Conservation (phyloP, 2,113 vertebrate species). For the Collichthys lucidus region DNA sequence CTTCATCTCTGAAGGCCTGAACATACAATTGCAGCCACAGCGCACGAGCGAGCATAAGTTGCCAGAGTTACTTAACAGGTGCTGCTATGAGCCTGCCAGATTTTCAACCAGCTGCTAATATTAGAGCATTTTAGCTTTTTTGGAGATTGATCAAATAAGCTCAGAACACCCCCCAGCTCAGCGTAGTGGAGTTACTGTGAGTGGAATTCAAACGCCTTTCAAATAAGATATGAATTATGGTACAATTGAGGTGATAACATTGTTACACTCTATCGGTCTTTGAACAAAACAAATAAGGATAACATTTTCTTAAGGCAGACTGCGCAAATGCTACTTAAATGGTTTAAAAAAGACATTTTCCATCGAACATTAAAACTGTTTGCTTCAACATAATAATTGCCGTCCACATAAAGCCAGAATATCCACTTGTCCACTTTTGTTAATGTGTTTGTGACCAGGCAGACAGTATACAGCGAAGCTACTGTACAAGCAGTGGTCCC, state of each 20-base stretch:
- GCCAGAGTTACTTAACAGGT: slow-evolving; percentile 78
- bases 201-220: slow-evolving; percentile 40
- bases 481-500: slow-evolving; percentile 40
- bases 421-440: slow-evolving; percentile 13
- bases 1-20: slow-evolving; percentile 75
- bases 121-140: slow-evolving; percentile 70
- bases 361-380: slow-evolving; percentile 6
- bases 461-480: slow-evolving; percentile 34
- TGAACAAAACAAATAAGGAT: slow-evolving; percentile 44
- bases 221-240: slow-evolving; percentile 27
- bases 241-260: slow-evolving; percentile 36
- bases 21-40: slow-evolving; percentile 65
- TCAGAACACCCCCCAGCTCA: slow-evolving; percentile 23
- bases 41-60: slow-evolving; percentile 73
- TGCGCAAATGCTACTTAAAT: slow-evolving; percentile 5
- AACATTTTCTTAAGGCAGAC: slow-evolving; percentile 22
- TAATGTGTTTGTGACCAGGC: slow-evolving; percentile 47
- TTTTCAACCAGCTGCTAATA: slow-evolving; percentile 81
- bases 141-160: slow-evolving; percentile 71
- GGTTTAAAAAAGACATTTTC: not conserved
- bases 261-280: slow-evolving; percentile 28
- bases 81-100: slow-evolving; percentile 74
- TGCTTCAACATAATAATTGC: not conserved
- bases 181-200: slow-evolving; percentile 31
- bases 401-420: slow-evolving; percentile 27